phyloP scores from a whole-genome alignment of 2,888 invertebrate species.

The Eristalis pertinax region DNA sequence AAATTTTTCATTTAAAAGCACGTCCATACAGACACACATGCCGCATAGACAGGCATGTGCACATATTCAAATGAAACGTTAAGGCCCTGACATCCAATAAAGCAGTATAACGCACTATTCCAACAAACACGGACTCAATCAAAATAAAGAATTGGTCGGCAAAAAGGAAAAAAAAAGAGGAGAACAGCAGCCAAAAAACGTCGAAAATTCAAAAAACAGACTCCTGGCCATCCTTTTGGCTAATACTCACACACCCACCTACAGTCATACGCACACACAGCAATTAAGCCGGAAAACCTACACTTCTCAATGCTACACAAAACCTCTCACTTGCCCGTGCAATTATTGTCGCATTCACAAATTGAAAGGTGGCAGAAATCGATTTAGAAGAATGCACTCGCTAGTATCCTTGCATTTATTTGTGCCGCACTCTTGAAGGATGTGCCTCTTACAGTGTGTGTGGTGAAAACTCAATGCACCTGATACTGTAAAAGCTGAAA shows the following conservation, averaged over 20 bases:
- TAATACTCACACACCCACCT: not conserved
- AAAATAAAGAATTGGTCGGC: not conserved
- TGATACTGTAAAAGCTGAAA: slow-evolving; percentile 31
- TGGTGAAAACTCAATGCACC: slow-evolving; percentile 30
- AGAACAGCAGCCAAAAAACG: not conserved
- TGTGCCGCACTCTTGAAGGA: slow-evolving; percentile 37
- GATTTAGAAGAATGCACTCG: not conserved
- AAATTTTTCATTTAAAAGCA: slow-evolving; percentile 54
- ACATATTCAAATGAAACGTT: not conserved
- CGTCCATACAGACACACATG: not conserved
- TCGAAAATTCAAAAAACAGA: not conserved
- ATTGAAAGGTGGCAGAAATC: slow-evolving; percentile 42
- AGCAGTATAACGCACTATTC: slow-evolving; percentile 1
- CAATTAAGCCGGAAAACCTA: slow-evolving; percentile 39
- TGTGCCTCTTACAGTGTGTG: not conserved
- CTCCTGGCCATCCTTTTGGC: slow-evolving; percentile 13
- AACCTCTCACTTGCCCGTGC: not conserved
- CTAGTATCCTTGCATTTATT: slow-evolving; percentile 16
- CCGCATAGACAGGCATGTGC: not conserved
- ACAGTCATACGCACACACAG: slow-evolving; percentile 15
- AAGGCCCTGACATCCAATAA: slow-evolving; percentile 39
- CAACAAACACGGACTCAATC: not conserved
- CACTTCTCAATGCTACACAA: slow-evolving; percentile 28
- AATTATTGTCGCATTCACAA: slow-evolving; percentile 40
- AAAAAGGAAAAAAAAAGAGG: not conserved